These are phyloP conservation scores for Scolanthus callimorphus DNA, from an alignment of 92 coral and sea anemone species.

Conservation along the genomic window DNA sequence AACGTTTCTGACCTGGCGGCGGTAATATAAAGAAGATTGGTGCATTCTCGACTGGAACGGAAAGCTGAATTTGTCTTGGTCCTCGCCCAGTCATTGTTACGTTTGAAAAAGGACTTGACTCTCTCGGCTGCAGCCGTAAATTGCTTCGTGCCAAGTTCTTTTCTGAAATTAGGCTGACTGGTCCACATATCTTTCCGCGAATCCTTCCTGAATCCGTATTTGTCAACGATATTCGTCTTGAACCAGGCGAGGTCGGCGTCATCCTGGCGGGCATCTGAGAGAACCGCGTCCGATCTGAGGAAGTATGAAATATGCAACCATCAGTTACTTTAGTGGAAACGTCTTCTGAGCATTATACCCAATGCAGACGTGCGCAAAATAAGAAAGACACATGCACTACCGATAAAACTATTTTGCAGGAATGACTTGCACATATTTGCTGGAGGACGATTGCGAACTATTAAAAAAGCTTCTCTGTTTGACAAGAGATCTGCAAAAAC, in stretches of 20 bases:
- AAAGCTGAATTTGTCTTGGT: slow-evolving; percentile 22
- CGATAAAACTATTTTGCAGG: no score
- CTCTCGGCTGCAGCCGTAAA: slow-evolving; percentile 17
- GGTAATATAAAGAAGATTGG: slow-evolving; percentile 50
- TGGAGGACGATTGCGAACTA: no score
- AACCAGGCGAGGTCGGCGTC: slow-evolving; percentile 43
- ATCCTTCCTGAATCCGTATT: slow-evolving; percentile 41
- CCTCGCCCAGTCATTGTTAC: slow-evolving; percentile 50
- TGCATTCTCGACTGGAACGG: slow-evolving; percentile 22
- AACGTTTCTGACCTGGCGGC: slow-evolving; percentile 49
- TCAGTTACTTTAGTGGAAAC: no score
- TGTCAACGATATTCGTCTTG: slow-evolving; percentile 43
- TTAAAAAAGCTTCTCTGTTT: no score
- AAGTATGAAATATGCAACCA: background rate
- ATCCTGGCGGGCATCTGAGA: background rate
- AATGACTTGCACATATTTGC: no score
- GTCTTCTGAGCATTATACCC: background rate
- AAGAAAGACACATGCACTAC: background rate
- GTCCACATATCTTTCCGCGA: slow-evolving; percentile 33
- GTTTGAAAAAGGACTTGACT: slow-evolving; percentile 40
- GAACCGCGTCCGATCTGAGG: slow-evolving; percentile 4
- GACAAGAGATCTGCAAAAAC: no score
- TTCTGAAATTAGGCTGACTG: slow-evolving; percentile 33
- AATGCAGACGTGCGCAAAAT: background rate
- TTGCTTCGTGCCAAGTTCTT: slow-evolving; percentile 11